phyloP scores from a whole-genome alignment of 2,797 vertebrate genomes.

The Sardinella longiceps region DNA sequence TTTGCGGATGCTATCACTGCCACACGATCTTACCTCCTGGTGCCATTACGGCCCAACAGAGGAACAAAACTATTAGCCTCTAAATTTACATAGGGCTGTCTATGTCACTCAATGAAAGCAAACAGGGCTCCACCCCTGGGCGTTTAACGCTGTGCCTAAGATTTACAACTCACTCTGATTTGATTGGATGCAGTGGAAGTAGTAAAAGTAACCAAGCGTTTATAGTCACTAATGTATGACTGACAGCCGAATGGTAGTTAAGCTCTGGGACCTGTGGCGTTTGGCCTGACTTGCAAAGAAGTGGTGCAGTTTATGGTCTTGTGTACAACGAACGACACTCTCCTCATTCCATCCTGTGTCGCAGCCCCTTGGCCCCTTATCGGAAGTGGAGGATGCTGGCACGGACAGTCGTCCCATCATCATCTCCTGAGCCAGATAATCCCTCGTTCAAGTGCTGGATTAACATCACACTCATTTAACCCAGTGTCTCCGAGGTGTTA shows the following conservation, averaged over 20 bases:
- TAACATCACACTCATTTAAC: constrained; percentile 25
- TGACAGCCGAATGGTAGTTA: not conserved
- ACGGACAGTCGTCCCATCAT: not conserved
- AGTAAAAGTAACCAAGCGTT: not conserved
- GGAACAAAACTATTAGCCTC: not conserved
- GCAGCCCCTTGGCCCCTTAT: not conserved
- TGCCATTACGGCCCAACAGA: not conserved
- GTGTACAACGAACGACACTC: not conserved
- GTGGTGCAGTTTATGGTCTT: not conserved
- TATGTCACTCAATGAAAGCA: not conserved
- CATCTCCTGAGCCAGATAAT: constrained; percentile 10
- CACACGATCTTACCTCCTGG: not conserved
- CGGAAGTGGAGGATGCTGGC: not conserved
- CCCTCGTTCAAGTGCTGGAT: constrained; percentile 5
- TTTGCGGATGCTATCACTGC: not conserved
- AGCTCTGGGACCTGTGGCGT: not conserved
- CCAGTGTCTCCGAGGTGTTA: not conserved
- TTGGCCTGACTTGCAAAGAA: not conserved
- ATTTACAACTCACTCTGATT: not conserved
- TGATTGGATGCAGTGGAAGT: not conserved
- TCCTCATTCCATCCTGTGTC: not conserved
- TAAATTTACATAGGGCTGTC: not conserved
- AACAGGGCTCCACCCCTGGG: not conserved
- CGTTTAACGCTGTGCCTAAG: not conserved
- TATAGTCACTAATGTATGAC: not conserved